phyloP scores from a whole-genome alignment of 2,797 vertebrate species.

The Coccyzus lansbergi region DNA sequence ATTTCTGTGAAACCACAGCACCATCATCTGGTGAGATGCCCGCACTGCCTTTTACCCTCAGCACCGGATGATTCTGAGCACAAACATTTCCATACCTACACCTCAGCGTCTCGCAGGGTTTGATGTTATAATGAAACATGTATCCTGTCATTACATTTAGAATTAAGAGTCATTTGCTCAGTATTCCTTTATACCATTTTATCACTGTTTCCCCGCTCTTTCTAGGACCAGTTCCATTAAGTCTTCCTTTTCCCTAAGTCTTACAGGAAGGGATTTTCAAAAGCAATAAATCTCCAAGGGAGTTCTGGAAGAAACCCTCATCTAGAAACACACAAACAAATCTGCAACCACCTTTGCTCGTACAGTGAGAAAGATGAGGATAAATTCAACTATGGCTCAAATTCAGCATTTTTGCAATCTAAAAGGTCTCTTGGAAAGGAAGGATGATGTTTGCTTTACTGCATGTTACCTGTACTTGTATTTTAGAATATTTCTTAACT shows the following conservation, averaged over 20 bases:
- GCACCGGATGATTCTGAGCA: accelerated
- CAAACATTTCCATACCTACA: background rate
- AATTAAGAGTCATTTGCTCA: background rate
- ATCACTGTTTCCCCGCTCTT: background rate
- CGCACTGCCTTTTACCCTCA: background rate
- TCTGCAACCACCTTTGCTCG: background rate
- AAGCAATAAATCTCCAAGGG: background rate
- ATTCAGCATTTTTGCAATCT: background rate
- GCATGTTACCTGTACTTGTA: background rate
- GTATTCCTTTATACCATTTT: background rate
- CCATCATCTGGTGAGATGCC: constrained; percentile 67
- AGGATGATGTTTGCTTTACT: background rate
- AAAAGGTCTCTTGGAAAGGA: background rate
- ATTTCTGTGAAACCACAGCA: constrained; percentile 60
- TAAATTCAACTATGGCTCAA: background rate
- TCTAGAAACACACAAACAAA: constrained; percentile 11
- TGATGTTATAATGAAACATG: background rate
- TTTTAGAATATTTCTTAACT: background rate
- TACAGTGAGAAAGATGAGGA: background rate
- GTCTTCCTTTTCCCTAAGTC: background rate
- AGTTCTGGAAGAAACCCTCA: background rate
- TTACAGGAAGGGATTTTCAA: background rate
- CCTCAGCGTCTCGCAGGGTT: background rate
- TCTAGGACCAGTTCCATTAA: background rate
- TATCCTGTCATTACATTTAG: background rate